These are phyloP conservation scores for Limnephilus rhombicus DNA, from an alignment of 2,888 invertebrate species.

Conservation along the genomic window DNA sequence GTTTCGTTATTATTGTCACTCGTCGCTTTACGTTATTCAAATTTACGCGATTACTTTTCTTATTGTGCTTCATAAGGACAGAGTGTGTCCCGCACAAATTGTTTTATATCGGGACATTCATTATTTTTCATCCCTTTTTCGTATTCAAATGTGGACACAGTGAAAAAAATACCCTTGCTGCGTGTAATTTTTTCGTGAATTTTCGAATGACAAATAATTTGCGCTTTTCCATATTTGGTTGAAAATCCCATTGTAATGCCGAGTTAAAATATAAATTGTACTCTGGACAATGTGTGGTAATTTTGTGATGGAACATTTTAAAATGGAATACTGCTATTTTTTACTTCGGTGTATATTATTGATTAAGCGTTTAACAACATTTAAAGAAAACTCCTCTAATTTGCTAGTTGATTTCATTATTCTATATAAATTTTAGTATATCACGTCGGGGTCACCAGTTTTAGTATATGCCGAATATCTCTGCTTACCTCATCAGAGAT, in stretches of 20 bases:
- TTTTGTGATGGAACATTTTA: too few species aligned
- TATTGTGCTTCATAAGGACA: conserved; percentile 16
- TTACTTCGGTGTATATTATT: too few species aligned
- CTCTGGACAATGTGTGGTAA: too few species aligned
- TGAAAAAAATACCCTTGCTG: neutral
- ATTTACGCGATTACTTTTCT: conserved; percentile 47
- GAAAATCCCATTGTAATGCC: neutral
- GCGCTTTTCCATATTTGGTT: neutral
- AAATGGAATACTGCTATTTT: too few species aligned
- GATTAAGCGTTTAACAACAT: too few species aligned
- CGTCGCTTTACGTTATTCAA: conserved; percentile 45
- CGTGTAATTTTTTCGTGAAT: neutral
- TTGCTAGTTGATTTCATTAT: too few species aligned
- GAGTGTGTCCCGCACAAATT: neutral
- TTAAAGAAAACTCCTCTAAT: too few species aligned
- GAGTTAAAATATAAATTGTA: too few species aligned
- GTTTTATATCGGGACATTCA: conserved; percentile 5
- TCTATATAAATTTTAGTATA: too few species aligned
- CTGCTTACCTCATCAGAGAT: too few species aligned
- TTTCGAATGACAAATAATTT: neutral
- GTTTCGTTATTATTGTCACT: conserved; percentile 3
- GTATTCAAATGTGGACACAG: neutral
- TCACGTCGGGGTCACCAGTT: too few species aligned
- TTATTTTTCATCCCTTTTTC: conserved; percentile 20
- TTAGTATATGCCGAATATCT: too few species aligned